Conservation (phyloP, 2,797 vertebrate species). For the Eulemur coronatus region DNA sequence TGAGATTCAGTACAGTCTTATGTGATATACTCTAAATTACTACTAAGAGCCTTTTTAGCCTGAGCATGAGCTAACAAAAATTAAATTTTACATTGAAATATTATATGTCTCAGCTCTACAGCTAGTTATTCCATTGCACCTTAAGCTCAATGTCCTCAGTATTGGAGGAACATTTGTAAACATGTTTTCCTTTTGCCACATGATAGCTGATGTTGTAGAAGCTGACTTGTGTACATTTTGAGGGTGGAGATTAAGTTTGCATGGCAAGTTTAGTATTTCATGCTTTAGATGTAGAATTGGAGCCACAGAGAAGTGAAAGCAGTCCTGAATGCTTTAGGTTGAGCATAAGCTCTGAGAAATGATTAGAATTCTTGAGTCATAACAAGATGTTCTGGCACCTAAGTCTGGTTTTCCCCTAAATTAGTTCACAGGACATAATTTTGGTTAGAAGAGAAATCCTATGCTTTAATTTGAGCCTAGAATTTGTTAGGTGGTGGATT, state of each 20-base stretch:
- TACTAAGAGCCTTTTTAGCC: neutral
- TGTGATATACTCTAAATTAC: neutral
- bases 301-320: neutral
- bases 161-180: neutral
- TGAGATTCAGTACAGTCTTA: neutral
- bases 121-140: neutral
- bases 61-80: neutral
- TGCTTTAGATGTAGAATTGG: neutral
- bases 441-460: neutral
- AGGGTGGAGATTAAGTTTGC: neutral
- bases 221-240: neutral
- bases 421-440: constrained; percentile 33
- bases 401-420: constrained; percentile 61
- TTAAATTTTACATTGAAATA: neutral
- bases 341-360: constrained; percentile 4
- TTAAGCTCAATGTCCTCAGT: neutral
- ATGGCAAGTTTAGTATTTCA: neutral
- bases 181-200: neutral
- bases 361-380: constrained; percentile 40
- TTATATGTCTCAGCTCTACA: neutral
- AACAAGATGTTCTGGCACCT: neutral
- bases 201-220: neutral
- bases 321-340: neutral
- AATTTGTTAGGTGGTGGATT: neutral
- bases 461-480: neutral